Conservation (phyloP, 2,113 vertebrate species). For the Xenotilapia flavipinnis region DNA sequence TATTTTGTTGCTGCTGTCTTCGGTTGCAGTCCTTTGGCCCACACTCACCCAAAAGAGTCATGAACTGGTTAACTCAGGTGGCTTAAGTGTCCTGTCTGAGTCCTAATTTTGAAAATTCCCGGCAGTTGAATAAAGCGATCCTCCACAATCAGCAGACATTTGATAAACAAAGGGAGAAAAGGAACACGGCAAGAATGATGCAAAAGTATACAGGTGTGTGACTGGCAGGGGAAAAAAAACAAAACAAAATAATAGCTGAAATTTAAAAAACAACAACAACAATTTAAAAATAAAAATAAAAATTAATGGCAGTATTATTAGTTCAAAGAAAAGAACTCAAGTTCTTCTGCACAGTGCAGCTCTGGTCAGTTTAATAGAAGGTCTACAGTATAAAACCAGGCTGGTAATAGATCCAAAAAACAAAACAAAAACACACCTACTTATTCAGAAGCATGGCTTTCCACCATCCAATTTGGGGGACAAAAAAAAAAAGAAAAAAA, state of each 20-base stretch:
- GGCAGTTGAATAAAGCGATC: slow-evolving; percentile 13
- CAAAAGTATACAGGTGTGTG: background rate
- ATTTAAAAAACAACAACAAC: background rate
- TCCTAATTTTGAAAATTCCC: background rate
- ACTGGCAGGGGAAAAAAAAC: background rate
- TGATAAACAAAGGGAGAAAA: background rate
- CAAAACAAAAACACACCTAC: background rate
- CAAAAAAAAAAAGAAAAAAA: background rate
- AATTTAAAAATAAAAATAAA: background rate
- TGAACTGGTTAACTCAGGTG: background rate
- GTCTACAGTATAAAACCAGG: background rate
- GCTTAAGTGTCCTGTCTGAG: background rate
- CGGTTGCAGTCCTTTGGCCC: slow-evolving; percentile 35
- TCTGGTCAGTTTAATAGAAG: background rate
- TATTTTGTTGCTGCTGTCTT: background rate
- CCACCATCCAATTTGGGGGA: background rate
- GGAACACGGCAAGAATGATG: background rate
- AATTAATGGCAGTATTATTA: slow-evolving; percentile 17
- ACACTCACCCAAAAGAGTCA: background rate
- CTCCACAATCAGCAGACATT: background rate
- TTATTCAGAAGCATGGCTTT: background rate
- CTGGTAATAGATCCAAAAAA: background rate
- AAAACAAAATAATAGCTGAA: background rate
- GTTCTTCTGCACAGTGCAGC: slow-evolving; percentile 15
- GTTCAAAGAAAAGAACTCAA: slow-evolving; percentile 4